A percentile compares a stretch with the other conserved stretches of the same genome.
These are phyloP conservation scores for Gyps fulvus DNA, from an alignment of 2,113 vertebrate genomes.

Conservation along the genomic window DNA sequence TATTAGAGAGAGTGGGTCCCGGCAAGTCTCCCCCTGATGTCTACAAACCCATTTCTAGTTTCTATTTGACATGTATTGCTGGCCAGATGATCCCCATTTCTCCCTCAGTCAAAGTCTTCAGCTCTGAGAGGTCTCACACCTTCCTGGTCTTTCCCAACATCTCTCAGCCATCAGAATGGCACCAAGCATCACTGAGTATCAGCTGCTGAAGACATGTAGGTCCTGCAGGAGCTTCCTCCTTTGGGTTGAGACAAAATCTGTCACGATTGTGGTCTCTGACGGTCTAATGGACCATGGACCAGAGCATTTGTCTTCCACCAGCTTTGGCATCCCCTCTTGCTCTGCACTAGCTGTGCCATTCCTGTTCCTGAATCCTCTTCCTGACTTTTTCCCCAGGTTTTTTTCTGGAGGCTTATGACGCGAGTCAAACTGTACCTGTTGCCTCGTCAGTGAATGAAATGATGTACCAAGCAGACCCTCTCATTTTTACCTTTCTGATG, in stretches of 20 bases:
- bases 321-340: neutral
- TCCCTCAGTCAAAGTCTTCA: neutral
- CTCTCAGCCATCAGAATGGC: neutral
- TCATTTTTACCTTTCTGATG: neutral
- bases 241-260: neutral
- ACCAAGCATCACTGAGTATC: neutral
- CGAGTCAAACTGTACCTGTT: fast-evolving
- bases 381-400: neutral
- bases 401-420: neutral
- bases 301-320: neutral
- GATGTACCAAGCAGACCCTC: neutral
- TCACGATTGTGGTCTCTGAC: neutral
- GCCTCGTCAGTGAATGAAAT: neutral
- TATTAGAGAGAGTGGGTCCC: fast-evolving
- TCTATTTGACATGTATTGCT: neutral
- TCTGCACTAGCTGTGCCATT: neutral
- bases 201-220: neutral
- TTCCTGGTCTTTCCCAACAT: neutral
- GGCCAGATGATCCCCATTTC: neutral
- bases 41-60: neutral
- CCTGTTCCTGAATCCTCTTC: neutral
- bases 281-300: neutral
- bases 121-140: neutral
- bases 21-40: too few relatives aligned
- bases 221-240: neutral